Evolutionary conservation across 2,888 invertebrate species (phyloP), one percentile per base, ranked within the genome.

Genomic region (Molorchus minor): DNA sequence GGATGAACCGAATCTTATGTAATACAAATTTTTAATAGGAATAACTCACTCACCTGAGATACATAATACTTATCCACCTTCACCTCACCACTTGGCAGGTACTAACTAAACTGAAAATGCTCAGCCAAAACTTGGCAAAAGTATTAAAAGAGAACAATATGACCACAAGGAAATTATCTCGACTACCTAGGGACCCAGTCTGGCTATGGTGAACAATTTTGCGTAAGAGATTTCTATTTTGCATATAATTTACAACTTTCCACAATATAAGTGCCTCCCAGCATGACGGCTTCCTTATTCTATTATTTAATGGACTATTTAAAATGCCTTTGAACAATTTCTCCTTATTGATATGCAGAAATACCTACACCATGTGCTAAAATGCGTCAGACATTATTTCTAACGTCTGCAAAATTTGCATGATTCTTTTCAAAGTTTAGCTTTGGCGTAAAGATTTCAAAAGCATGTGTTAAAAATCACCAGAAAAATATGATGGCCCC

Each of bases 221-320:
- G 68, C 69, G 64, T 54, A 68, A 69, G 63, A 67, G 67, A 65
- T 67, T 65, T 66, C 68, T 65, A 65, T 67, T 70, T 68, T 72
- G 72, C 72, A 70, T 71, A 67, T 65, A 65, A 68, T 72, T 69
- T 66, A 67, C 65, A 65, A 67, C 68, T 67, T 67, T 69, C 64
- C 64, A 61, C 69, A 62, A 63, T 61, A 61, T 59, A 58, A 61
- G 60, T 62, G 62, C 30, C 60, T 59, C 70, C 21, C 69, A 68
- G 70, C 64, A 44, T 62, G 71, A 64, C 58, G 56, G 62, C 68
- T 61, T 61, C 45, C 60, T 65, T 58, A 49, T 57, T 65, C 55
- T 51, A 55, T 65, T 64, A 64, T 69, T 30, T 58, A 47, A 55
- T 56, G 52, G 56, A 29, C 53, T 52, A 54, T 55, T 60, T 59